Evolutionary conservation across 2,113 vertebrate genomes (phyloP), one percentile per base, ranked within the genome.

Genomic region (Pomatorhinus ruficollis): DNA sequence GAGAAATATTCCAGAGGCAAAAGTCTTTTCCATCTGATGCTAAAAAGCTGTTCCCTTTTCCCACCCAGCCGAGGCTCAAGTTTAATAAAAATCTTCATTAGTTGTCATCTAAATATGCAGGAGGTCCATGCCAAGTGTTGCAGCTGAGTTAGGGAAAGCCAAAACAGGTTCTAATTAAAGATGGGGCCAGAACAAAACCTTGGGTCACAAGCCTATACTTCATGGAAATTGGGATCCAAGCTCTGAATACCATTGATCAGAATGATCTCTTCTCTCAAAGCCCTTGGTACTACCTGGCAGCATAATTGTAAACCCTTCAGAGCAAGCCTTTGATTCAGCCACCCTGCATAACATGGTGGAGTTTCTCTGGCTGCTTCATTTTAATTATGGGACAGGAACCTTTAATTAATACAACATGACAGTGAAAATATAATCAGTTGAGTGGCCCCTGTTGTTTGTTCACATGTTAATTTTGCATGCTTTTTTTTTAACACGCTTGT

Each of bases 61-160:
- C 56, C 19, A 87, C 83, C 69, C 77, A 21, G 64, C 25, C 5
- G 3, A 96, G 74, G 74, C 91, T 97, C 90, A 97, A 97, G 90
- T 98, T 96, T 97, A 98, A 98, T 97, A 97, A 96, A 90, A 97
- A 96, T 97, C 97, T 87, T 96, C 93, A 97, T 97, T 96, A 97
- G 84, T 76, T 96, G 69, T 96, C 97, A 87, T 92, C 94, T 95
- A 96, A 97, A 97, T 96, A 95, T 92, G 96, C 95, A 95, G 79
- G 72, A 92, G n/a, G 50, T 61, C 70, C 65, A 27, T 72, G 82
- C 87, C 91, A 96, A 75, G 13, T 42, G 33, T 70, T 90, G 88
- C 64, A 92, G 69, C 80, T 75, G 77, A 97, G 75, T 66, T 75
- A 69, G 21, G 78, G 40, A 77, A 91, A 90, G 88, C 45, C 80